These are phyloP conservation scores for Drosophila nigromelanica DNA, from an alignment of 1,140 invertebrate species.

Conservation along the genomic window DNA sequence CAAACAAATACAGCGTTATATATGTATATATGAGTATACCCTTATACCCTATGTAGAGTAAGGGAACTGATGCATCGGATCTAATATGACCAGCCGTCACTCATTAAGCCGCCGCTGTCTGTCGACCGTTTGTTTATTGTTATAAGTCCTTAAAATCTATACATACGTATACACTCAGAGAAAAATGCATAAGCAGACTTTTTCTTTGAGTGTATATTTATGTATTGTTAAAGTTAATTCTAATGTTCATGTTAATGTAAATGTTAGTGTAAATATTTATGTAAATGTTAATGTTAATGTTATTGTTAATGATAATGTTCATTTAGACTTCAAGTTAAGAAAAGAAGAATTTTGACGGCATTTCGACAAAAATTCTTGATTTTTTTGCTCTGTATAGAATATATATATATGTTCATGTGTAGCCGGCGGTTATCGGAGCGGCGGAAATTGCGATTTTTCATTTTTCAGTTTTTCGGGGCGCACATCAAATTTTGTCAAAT, in stretches of 20 bases:
- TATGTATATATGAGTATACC: not conserved
- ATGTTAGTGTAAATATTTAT: no score
- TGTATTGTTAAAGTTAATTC: no score
- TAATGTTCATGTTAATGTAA: no score
- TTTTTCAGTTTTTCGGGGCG: conserved; percentile 63
- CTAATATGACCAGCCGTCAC: conserved; percentile 80
- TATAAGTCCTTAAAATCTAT: conserved; percentile 40
- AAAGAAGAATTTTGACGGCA: no score
- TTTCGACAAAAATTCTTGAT: no score
- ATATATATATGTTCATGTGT: conserved; percentile 33
- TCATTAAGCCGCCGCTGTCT: conserved; percentile 68
- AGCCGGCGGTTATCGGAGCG: conserved; percentile 70
- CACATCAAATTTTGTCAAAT: conserved; percentile 79
- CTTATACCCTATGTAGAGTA: not conserved
- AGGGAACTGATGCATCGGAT: conserved; percentile 53
- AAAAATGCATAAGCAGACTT: no score
- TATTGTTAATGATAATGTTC: no score
- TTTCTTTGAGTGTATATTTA: no score
- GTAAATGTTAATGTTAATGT: no score
- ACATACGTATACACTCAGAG: conserved; percentile 13
- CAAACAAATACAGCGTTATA: conserved; percentile 11
- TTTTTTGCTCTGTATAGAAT: not conserved
- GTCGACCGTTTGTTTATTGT: conserved; percentile 62
- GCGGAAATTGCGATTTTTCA: conserved; percentile 80
- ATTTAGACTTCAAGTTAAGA: no score